These are phyloP conservation scores for Cephalopterus ornatus DNA, from an alignment of 2,113 vertebrate species.

Conservation along the genomic window DNA sequence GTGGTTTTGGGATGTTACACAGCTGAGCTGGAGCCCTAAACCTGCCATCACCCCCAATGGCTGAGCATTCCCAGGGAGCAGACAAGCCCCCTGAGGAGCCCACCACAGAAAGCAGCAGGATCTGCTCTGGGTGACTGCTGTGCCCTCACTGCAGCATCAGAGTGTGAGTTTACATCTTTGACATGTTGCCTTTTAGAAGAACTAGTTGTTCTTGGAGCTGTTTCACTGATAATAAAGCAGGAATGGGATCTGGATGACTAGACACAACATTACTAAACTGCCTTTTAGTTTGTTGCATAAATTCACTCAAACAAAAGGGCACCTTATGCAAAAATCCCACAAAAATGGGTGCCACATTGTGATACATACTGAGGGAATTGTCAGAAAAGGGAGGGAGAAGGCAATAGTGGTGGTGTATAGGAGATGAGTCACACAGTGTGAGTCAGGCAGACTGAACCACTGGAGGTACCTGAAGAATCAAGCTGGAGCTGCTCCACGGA, in stretches of 20 bases:
- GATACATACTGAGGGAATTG: background rate
- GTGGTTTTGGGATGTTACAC: fast-evolving
- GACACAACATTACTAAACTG: background rate
- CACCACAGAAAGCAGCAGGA: background rate
- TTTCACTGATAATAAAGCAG: background rate
- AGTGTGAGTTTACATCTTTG: background rate
- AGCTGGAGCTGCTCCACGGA: background rate
- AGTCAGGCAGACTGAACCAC: background rate
- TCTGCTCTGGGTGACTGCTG: background rate
- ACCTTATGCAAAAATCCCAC: background rate
- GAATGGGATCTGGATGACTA: background rate
- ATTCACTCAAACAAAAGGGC: background rate
- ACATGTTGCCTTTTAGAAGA: background rate
- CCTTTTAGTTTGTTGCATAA: background rate
- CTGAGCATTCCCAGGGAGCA: background rate
- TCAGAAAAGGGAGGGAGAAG: background rate
- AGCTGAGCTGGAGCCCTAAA: background rate
- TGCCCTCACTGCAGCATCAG: background rate
- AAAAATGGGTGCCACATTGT: background rate
- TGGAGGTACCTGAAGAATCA: background rate
- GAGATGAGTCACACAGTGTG: background rate
- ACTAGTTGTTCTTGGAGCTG: background rate
- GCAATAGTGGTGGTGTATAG: background rate
- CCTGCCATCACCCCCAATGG: background rate
- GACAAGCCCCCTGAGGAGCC: background rate